Percentiles rank a stretch among this genome's conserved stretches.
Conservation (phyloP, 2,797 vertebrate species). For the Falco columbarius region DNA sequence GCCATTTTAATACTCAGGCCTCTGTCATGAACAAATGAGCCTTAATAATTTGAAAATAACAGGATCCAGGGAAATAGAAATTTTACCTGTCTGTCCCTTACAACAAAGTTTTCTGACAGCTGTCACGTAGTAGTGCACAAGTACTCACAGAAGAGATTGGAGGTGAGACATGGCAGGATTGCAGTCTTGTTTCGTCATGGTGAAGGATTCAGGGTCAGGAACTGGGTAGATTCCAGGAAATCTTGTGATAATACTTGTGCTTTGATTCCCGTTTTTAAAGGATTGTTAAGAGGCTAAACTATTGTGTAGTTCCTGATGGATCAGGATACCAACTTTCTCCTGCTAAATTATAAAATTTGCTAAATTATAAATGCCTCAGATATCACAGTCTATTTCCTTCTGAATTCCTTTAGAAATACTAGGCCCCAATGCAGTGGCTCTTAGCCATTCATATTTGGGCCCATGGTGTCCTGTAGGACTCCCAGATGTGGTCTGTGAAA, state of each 20-base stretch:
- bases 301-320: neutral
- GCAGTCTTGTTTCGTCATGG: neutral
- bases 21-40: neutral
- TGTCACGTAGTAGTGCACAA: neutral
- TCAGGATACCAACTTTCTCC: neutral
- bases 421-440: neutral
- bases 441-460: neutral
- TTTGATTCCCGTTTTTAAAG: neutral
- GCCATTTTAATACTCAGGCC: neutral
- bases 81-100: neutral
- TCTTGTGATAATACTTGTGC: neutral
- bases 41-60: neutral
- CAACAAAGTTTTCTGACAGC: neutral
- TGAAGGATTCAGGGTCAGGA: neutral
- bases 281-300: neutral
- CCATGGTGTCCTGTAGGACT: neutral
- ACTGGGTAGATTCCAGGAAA: neutral
- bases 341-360: neutral
- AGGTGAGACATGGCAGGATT: neutral
- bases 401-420: neutral
- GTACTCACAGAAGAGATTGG: neutral
- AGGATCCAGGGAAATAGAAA: neutral
- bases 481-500: neutral
- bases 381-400: neutral
- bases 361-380: neutral